Base-by-base conservation (phyloP, 2,797 vertebrate species). In the Buceros bicornis region DNA sequence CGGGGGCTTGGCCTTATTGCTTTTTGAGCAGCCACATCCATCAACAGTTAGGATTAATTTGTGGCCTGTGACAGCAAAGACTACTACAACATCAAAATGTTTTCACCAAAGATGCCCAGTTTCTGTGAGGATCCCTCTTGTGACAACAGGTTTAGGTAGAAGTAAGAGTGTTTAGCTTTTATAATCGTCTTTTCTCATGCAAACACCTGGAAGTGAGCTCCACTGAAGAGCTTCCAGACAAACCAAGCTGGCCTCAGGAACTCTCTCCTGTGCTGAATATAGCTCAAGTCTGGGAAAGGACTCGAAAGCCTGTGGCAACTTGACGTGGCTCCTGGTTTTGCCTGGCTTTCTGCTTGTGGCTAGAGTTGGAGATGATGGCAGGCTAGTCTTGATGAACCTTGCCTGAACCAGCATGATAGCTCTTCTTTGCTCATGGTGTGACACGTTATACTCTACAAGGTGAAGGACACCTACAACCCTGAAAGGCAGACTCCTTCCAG, bases 31-130 rank as follows among this genome's bases (percentile, higher is more conserved):
- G 57, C 14, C 4, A 1, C 42, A 2, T 35, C 40, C 25, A 21
- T 0, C 4, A 28, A 13, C 14, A 48, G 1, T 0, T 26, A 48
- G 54, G 37, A 24, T 21, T 29, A 5, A 4, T 66, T 65, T 25
- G 24, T 48, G 56, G 47, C 25, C 78, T 50, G 10, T 28, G 66
- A 29, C 29, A 53, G 37, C 58, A 79, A 47, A 42, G 35, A 24
- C 6, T 47, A 70, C 74, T 25, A 1, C 28, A 69, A 4, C 16
- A 7, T 47, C 45, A 61, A 33, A 29, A 4, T 3, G 7, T 8
- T 78, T 60, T 56, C 17, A 60, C 43, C 18, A 26, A 56, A 53
- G 78, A 29, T 50, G 14, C 5, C 12, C 1, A 0, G 16, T 29
- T 56, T 35, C 51, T 71, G 28, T 28, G 19, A 81, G 29, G 35